Percentiles rank a stretch among this genome's conserved stretches.
phyloP scores from a whole-genome alignment of 2,797 vertebrate genomes.

The Sternarchorhynchus goeldii region DNA sequence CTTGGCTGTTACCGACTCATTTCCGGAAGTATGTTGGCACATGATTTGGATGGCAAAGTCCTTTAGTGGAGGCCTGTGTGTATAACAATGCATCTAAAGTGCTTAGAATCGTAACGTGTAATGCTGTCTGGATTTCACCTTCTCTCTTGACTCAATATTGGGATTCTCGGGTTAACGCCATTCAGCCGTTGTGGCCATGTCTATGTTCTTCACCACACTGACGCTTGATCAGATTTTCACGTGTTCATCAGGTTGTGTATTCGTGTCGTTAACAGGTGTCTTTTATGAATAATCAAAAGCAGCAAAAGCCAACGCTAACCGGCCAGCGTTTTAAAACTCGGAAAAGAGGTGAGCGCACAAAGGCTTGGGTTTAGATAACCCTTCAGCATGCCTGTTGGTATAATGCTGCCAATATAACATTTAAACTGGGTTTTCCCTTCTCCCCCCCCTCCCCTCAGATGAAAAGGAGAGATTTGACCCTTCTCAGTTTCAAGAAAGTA shows the following conservation, averaged over 20 bases:
- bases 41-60: no score
- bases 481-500: conserved; percentile 98
- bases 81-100: no score
- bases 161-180: no score
- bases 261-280: conserved; percentile 77
- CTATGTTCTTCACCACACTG: not conserved
- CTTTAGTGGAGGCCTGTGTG: no score
- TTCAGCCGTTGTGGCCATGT: no score
- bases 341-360: conserved; percentile 88
- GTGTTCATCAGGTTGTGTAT: not conserved
- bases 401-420: not conserved
- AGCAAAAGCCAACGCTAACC: conserved; percentile 99
- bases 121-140: no score
- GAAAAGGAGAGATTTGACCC: conserved; percentile 99
- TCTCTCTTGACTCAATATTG: no score
- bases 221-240: not conserved
- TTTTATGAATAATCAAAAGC: conserved; percentile 99
- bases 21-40: no score
- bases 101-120: no score
- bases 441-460: conserved; percentile 76
- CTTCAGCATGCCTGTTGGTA: not conserved
- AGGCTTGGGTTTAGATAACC: conserved; percentile 9
- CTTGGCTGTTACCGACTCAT: no score
- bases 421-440: not conserved
- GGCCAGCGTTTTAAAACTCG: conserved; percentile 99